phyloP scores from a whole-genome alignment of 2,797 vertebrate species.

The Nannoperca australis region DNA sequence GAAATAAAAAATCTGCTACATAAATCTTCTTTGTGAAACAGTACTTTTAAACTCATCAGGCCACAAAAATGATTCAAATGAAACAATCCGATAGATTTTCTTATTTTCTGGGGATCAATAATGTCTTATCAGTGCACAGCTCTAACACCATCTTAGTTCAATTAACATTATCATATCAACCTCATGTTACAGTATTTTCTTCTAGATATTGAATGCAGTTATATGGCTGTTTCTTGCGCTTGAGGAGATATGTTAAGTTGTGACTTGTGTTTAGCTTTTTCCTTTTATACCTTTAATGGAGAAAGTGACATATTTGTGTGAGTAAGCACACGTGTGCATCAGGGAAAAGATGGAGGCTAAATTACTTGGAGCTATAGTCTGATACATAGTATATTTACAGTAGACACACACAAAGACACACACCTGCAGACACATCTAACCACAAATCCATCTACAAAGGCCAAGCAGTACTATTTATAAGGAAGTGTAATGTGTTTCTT shows the following conservation, averaged over 20 bases:
- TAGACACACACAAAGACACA: conserved; percentile 16
- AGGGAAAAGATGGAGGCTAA: neutral
- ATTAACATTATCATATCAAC: neutral
- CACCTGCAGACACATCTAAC: conserved; percentile 17
- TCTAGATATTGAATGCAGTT: neutral
- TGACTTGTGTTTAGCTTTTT: neutral
- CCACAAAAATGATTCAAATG: no score
- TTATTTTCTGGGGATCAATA: no score
- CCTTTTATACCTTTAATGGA: neutral
- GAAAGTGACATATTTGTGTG: neutral
- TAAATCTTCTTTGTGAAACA: no score
- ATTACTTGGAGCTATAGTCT: neutral
- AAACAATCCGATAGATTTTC: neutral
- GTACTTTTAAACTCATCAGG: no score
- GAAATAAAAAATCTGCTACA: no score
- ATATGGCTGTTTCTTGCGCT: no score
- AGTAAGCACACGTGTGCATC: neutral
- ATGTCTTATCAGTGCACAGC: no score
- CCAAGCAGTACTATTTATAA: conserved; percentile 54
- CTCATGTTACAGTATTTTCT: neutral
- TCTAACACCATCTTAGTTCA: neutral
- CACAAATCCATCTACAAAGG: conserved; percentile 33
- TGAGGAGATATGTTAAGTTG: no score
- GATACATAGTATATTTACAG: conserved; percentile 7
- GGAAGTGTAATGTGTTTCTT: conserved; percentile 69